Percentiles rank a stretch among this genome's conserved stretches.
Evolutionary conservation across 2,888 invertebrate genomes (phyloP).

Genomic region (Torymus auratus): DNA sequence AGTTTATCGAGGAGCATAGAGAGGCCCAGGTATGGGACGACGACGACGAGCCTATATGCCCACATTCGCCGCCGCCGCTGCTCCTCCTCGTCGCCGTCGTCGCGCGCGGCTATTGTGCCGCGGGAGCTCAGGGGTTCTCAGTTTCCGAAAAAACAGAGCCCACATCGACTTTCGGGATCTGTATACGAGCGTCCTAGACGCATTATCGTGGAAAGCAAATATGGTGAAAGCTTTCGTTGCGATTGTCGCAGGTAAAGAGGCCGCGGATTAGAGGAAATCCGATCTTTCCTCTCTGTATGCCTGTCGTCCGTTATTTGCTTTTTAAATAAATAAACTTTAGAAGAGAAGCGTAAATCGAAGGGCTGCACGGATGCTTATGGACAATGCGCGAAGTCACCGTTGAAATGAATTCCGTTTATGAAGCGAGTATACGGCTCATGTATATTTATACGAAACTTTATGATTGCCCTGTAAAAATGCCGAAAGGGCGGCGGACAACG

Average conservation of each 20-base stretch:
- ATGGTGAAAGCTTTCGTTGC: too few species aligned
- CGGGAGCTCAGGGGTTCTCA: slow-evolving; percentile 72
- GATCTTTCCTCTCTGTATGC: too few species aligned
- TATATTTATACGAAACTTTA: slow-evolving; percentile 3
- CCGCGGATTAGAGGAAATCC: too few species aligned
- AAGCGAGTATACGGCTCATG: neutral
- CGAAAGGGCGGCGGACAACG: slow-evolving; percentile 6
- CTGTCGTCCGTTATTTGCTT: too few species aligned
- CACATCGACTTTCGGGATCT: too few species aligned
- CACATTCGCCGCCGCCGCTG: slow-evolving; percentile 57
- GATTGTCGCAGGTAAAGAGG: too few species aligned
- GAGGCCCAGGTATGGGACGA: slow-evolving; percentile 66
- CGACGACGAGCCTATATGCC: slow-evolving; percentile 59
- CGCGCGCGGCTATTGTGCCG: slow-evolving; percentile 68
- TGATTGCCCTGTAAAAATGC: neutral
- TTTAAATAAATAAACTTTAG: too few species aligned
- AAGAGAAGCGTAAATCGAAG: too few species aligned
- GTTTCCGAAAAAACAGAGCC: slow-evolving; percentile 12
- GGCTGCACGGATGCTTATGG: too few species aligned
- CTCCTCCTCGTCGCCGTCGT: slow-evolving; percentile 3
- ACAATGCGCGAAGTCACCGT: too few species aligned
- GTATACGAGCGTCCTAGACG: neutral
- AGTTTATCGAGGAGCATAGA: slow-evolving; percentile 71
- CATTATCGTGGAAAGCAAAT: too few species aligned
- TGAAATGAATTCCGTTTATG: too few species aligned